Evolutionary conservation across 2,797 vertebrate genomes (phyloP), one percentile per base, ranked within the genome.

Genomic region (Pelobates cultripes): DNA sequence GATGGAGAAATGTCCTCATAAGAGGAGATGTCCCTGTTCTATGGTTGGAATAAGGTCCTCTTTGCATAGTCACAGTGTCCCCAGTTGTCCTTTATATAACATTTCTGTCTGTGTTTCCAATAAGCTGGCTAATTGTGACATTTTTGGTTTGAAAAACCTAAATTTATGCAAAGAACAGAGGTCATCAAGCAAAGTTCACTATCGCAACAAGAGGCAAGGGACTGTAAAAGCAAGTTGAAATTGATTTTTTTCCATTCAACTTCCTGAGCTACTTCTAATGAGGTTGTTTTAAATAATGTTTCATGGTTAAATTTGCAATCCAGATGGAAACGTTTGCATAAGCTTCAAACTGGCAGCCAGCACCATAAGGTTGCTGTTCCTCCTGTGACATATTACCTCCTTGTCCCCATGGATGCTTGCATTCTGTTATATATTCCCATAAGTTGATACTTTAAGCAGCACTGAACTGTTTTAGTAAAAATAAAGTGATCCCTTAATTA

Each of bases 341-440:
- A 28, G 28, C 28, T 28, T 28, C 28, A 28, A 28, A 28, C 28
- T 28, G 28, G 28, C 28, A 78, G 75, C 43, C 47, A 47, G n/a
- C 75, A 68, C 81, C 75, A 82, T 78, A 67, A 73, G 61, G 64
- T 51, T 72, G 17, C 55, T 73, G 47, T 73, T 41, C 71, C 81
- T 69, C 75, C 7, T 82, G 75, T 73, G 75, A 17, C 42, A 41
- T 78, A 3, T 60, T 77, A 41, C 60, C 42, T 73, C 43, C 4
- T 60, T 3, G n/a, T 77, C 80, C 63, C 75, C 45, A 40, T 64
- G 73, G 80, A 73, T 10, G 14, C 51, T 45, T 10, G 61, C 70
- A 73, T 73, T 78, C 70, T 82, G 75, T 82, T 78, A 75, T 78
- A 78, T 78, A 82, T 82, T 69, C 70, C 63, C 77, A 14, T 73